Evolutionary conservation across 1,140 invertebrate genomes (phyloP), one percentile per base, ranked within the genome.

Genomic region (Delia radicum): DNA sequence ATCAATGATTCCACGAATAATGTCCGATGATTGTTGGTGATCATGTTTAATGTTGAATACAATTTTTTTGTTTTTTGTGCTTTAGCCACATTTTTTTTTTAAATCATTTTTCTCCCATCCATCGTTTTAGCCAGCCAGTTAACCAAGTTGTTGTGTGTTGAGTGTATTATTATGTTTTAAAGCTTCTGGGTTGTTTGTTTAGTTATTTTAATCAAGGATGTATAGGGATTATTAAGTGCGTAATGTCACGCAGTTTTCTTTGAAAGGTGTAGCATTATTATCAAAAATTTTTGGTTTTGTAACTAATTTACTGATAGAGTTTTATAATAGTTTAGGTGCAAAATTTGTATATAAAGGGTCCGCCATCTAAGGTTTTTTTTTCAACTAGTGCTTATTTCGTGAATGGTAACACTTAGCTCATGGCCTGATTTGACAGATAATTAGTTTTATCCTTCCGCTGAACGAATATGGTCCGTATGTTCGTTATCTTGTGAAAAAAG

Each of bases 1-100:
- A 55, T 55, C 48, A 55, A 55, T 55, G 24, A 55, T 55, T 55
- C 48, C 48, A 55, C 48, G 48, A 55, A 55, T 21, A 55, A 55
- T 55, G 48, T 55, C 48, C 48, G 24, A 55, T 55, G 48, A 55
- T 55, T 55, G 48, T 55, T 55, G 48, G 48, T 55, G 48, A 55
- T 55, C 48, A 55, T 55, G 48, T 55, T 55, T 55, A 55, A 55
- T 55, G 48, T 55, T 55, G 48, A 55, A n/a, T n/a, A 42, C n/a
- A n/a, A 6, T 55, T 8, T 55, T 18, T 55, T 55, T 55, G 48
- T 55, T 55, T 55, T 55, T 55, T n/a, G 6, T 55, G n/a, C n/a
- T n/a, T 55, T 55, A 18, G 2, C 37, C n/a, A 42, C 31, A 33
- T 4, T 33, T 33, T 33, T 33, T 48, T 48, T 48, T 48, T 15